phyloP scores from a whole-genome alignment of 2,797 vertebrate species.

The Rousettus madagascariensis region DNA sequence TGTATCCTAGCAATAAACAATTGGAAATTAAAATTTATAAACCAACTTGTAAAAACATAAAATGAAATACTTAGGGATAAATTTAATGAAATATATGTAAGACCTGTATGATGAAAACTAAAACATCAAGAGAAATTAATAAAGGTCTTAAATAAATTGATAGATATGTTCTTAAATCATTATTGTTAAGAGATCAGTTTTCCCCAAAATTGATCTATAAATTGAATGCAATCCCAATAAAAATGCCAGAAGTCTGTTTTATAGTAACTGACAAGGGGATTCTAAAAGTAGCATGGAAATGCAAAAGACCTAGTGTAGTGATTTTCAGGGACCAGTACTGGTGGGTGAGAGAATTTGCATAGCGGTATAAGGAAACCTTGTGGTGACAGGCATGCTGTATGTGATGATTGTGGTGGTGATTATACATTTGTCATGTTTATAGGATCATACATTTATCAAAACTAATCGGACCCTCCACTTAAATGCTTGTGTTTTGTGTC shows the following conservation, averaged over 20 bases:
- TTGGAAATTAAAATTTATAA: background rate
- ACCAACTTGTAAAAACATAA: background rate
- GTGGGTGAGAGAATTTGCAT: background rate
- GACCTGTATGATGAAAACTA: background rate
- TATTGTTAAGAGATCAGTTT: background rate
- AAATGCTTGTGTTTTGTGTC: slow-evolving; percentile 16
- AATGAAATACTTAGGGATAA: background rate
- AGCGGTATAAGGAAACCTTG: background rate
- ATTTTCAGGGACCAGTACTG: background rate
- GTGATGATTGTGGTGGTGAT: background rate
- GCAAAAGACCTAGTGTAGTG: background rate
- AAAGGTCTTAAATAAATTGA: slow-evolving; percentile 4
- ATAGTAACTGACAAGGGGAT: background rate
- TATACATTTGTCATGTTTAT: background rate
- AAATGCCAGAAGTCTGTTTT: background rate
- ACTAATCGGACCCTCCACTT: background rate
- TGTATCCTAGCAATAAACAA: background rate
- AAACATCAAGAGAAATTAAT: slow-evolving; percentile 9
- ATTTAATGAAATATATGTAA: background rate
- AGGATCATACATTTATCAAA: background rate
- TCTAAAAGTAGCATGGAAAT: background rate
- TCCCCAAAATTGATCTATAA: background rate
- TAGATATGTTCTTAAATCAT: background rate
- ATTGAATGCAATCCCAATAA: background rate
- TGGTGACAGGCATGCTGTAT: no score